Evolutionary conservation across 2,113 vertebrate genomes (phyloP).

Genomic region (Talpa occidentalis): DNA sequence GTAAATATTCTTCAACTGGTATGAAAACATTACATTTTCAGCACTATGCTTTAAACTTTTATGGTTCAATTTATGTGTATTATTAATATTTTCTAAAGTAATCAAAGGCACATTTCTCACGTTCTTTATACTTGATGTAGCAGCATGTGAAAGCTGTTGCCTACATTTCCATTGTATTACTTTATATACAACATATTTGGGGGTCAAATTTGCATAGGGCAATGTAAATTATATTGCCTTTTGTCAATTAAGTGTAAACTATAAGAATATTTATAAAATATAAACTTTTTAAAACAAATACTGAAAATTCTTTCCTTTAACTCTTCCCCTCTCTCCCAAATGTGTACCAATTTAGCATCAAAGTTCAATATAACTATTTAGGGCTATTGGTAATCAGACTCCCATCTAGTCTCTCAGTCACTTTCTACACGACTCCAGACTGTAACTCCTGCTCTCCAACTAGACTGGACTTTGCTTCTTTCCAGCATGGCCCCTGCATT

Average conservation of each 20-base stretch:
- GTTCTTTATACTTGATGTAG: conserved; percentile 75
- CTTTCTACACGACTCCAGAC: not conserved
- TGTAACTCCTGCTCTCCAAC: not conserved
- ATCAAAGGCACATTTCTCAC: conserved; percentile 84
- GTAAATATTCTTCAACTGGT: conserved; percentile 78
- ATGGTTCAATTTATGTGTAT: conserved; percentile 81
- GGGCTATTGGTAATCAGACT: not conserved
- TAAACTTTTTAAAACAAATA: conserved; percentile 79
- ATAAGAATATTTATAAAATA: conserved; percentile 83
- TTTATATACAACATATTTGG: conserved; percentile 80
- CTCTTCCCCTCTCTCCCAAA: not conserved
- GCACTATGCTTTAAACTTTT: conserved; percentile 84
- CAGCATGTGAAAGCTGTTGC: conserved; percentile 81
- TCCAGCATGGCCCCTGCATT: not conserved
- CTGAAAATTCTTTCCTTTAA: not conserved
- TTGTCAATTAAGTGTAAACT: conserved; percentile 81
- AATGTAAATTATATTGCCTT: conserved; percentile 82
- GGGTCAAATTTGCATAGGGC: conserved; percentile 77
- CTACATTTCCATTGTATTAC: conserved; percentile 76
- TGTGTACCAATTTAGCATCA: not conserved
- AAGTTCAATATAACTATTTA: not conserved
- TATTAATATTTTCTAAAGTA: conserved; percentile 80
- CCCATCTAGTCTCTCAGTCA: not conserved
- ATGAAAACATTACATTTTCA: conserved; percentile 80
- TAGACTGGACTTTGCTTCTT: not conserved